phyloP scores from a whole-genome alignment of 2,888 invertebrate genomes.

The Patella pellucida region DNA sequence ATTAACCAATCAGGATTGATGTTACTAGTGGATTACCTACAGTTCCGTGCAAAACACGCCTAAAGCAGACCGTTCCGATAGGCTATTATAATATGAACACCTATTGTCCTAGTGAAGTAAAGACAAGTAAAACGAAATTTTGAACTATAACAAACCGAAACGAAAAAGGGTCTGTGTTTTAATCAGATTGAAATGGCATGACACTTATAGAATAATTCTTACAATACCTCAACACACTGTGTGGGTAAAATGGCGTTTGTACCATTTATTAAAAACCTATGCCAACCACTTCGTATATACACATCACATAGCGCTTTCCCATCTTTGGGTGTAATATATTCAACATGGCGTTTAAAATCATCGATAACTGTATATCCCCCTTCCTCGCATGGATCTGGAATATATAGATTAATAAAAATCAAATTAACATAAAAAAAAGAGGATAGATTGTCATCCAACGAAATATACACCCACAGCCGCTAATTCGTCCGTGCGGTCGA shows the following conservation, averaged over 20 bases:
- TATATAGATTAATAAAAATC: background rate
- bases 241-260: slow-evolving; percentile 42
- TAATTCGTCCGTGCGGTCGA: no score
- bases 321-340: slow-evolving; percentile 13
- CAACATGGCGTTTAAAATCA: slow-evolving; percentile 36
- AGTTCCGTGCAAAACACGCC: no score
- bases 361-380: slow-evolving; percentile 35
- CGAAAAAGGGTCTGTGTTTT: no score
- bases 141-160: no score
- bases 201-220: background rate
- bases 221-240: slow-evolving; percentile 38
- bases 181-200: no score
- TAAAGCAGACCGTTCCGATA: no score
- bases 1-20: no score
- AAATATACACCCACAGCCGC: no score
- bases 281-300: slow-evolving; percentile 38
- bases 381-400: slow-evolving; percentile 37
- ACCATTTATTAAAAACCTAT: slow-evolving; percentile 42
- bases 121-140: no score
- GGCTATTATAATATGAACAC: no score
- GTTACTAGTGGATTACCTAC: no score
- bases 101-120: no score
- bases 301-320: slow-evolving; percentile 37
- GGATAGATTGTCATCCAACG: background rate
- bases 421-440: background rate